Conservation (phyloP, 2,797 vertebrate species). For the Coreius guichenoti region DNA sequence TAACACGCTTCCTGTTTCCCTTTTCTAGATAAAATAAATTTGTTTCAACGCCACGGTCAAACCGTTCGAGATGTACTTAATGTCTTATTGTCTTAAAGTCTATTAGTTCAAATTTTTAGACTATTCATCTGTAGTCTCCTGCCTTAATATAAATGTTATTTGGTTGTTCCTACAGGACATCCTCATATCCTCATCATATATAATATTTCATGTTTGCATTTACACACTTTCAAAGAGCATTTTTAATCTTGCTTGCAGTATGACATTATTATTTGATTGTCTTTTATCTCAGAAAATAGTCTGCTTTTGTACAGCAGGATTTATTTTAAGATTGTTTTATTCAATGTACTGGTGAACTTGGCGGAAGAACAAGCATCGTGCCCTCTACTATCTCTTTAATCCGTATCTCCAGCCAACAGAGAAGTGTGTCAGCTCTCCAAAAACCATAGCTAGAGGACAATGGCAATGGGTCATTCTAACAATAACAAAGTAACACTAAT, state of each 20-base stretch:
- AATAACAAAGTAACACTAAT: slow-evolving; percentile 21
- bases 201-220: neutral
- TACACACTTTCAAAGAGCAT: neutral
- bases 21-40: too few relatives aligned
- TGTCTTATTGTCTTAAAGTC: too few relatives aligned
- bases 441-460: slow-evolving; percentile 14
- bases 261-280: neutral
- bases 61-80: too few relatives aligned
- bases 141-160: neutral
- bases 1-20: too few relatives aligned
- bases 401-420: slow-evolving; percentile 9
- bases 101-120: too few relatives aligned
- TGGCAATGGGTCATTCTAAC: slow-evolving; percentile 1
- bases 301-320: neutral
- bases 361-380: neutral
- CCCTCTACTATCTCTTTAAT: slow-evolving; percentile 18
- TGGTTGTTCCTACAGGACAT: neutral
- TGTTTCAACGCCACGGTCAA: too few relatives aligned
- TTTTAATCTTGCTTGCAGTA: neutral
- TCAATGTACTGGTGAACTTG: neutral
- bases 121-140: too few relatives aligned
- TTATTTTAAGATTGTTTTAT: neutral
- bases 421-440: slow-evolving; percentile 19
- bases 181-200: neutral
- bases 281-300: neutral